phyloP scores from a whole-genome alignment of 1,140 invertebrate genomes.

The Hermetia illucens region DNA sequence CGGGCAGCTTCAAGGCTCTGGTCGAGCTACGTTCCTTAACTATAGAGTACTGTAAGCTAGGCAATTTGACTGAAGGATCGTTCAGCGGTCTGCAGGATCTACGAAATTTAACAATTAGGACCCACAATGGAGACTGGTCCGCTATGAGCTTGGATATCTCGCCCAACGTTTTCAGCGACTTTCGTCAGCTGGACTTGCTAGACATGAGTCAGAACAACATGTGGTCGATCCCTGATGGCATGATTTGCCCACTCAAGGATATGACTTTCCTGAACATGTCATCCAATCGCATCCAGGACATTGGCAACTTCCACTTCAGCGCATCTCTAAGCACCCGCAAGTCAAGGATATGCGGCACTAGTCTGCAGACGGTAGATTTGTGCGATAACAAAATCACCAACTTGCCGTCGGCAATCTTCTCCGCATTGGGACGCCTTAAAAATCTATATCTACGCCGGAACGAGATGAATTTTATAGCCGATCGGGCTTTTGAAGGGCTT shows the following conservation, averaged over 20 bases:
- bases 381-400: slow-evolving; percentile 72
- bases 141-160: slow-evolving; percentile 69
- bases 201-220: slow-evolving; percentile 83
- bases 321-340: slow-evolving; percentile 44
- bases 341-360: slow-evolving; percentile 45
- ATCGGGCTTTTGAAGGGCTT: slow-evolving; percentile 68
- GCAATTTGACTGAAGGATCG: slow-evolving; percentile 69
- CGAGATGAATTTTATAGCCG: slow-evolving; percentile 59
- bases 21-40: slow-evolving; percentile 67
- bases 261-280: slow-evolving; percentile 68
- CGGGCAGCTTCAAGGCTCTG: slow-evolving; percentile 69
- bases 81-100: slow-evolving; percentile 68
- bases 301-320: slow-evolving; percentile 60
- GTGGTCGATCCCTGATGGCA: slow-evolving; percentile 65
- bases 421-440: slow-evolving; percentile 47
- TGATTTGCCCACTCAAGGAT: slow-evolving; percentile 63
- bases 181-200: slow-evolving; percentile 56
- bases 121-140: slow-evolving; percentile 79
- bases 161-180: slow-evolving; percentile 54
- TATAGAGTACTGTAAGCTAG: slow-evolving; percentile 83
- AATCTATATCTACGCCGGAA: slow-evolving; percentile 52
- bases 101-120: slow-evolving; percentile 69
- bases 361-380: slow-evolving; percentile 59
- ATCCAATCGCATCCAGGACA: slow-evolving; percentile 62
- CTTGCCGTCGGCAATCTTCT: slow-evolving; percentile 59